A percentile compares a stretch with the other conserved stretches of the same genome.
phyloP scores from a whole-genome alignment of 1,140 invertebrate species.

The Drosophila triauraria region DNA sequence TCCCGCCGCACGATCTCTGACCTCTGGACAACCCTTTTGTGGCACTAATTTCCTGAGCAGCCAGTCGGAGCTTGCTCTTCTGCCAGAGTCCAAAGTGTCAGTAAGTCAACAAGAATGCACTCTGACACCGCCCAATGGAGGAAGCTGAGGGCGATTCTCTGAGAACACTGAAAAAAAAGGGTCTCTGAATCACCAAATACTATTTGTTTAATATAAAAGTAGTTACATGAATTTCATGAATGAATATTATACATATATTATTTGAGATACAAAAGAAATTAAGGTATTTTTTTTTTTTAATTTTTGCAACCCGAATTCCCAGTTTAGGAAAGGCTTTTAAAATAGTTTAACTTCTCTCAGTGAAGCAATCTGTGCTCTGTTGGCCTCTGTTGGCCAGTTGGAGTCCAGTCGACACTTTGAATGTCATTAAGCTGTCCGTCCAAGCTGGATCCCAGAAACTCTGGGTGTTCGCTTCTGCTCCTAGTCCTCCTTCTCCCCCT shows the following conservation, averaged over 20 bases:
- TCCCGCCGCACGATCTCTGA: conserved; percentile 4
- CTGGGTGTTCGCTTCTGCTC: background rate
- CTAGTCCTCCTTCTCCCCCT: background rate
- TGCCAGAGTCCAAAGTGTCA: conserved; percentile 74
- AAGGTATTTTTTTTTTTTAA: background rate
- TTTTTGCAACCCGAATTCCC: background rate
- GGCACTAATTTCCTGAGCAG: conserved; percentile 70
- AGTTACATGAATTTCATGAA: background rate
- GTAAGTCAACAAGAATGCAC: conserved; percentile 82
- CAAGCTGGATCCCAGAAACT: conserved; percentile 5
- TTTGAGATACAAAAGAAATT: background rate
- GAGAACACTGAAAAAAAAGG: conserved; percentile 6
- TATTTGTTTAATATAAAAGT: background rate
- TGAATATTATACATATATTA: background rate
- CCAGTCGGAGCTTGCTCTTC: conserved; percentile 20
- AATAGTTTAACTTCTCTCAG: background rate
- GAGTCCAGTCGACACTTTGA: conserved; percentile 77
- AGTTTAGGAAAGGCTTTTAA: too few species aligned
- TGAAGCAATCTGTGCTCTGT: conserved; percentile 30
- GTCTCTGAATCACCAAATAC: background rate
- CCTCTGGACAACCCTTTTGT: conserved; percentile 53
- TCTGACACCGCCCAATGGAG: conserved; percentile 58
- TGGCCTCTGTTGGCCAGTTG: conserved; percentile 38
- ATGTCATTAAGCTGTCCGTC: conserved; percentile 76
- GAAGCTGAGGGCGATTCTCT: conserved; percentile 14